Conservation (phyloP, 2,113 vertebrate genomes). For the Tychaedon coryphoeus region DNA sequence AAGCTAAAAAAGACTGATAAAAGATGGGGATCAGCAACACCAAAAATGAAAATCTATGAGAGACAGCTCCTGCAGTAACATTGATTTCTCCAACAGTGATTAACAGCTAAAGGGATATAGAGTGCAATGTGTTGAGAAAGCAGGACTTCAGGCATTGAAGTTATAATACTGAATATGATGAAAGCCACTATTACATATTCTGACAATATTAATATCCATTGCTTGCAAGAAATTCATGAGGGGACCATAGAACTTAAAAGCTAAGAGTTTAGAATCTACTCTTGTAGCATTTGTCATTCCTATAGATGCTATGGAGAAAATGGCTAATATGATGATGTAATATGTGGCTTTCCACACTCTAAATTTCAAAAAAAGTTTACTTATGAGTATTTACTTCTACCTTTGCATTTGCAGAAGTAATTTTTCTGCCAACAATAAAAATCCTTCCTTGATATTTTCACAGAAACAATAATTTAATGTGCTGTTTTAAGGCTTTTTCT, state of each 20-base stretch:
- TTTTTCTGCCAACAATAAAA: not conserved
- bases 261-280: not conserved
- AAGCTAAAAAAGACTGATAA: not conserved
- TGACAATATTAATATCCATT: not conserved
- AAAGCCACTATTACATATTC: not conserved
- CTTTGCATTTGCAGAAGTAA: not conserved
- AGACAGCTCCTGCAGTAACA: not conserved
- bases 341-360: not conserved
- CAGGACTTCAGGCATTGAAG: not conserved
- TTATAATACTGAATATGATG: not conserved
- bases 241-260: not conserved
- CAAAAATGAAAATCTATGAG: not conserved
- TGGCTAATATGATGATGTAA: not conserved
- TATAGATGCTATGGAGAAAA: not conserved
- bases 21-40: not conserved
- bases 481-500: not conserved
- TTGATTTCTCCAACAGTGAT: not conserved
- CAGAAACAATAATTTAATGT: not conserved
- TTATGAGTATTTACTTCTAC: not conserved
- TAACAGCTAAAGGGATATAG: not conserved
- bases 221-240: not conserved
- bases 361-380: not conserved
- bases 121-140: not conserved
- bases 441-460: not conserved
- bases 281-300: not conserved